Evolutionary conservation across 1,140 invertebrate genomes (phyloP).

Genomic region (Grapholita molesta): DNA sequence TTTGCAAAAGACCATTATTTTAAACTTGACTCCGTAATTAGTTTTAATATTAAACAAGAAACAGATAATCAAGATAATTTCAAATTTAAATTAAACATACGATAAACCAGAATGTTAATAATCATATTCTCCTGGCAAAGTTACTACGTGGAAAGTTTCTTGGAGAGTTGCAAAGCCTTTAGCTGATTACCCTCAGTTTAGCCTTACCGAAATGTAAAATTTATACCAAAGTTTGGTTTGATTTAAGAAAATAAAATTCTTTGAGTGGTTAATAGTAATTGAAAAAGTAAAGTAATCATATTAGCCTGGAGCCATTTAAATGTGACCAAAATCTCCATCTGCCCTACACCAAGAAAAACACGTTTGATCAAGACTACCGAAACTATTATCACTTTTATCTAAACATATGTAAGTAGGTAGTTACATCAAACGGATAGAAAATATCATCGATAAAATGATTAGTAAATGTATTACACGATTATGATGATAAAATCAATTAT

Average conservation of each 20-base stretch:
- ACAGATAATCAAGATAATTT: neutral
- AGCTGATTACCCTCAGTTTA: slow-evolving; percentile 36
- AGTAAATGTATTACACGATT: neutral
- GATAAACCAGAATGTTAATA: slow-evolving; percentile 14
- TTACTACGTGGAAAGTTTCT: slow-evolving; percentile 31
- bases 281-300: neutral
- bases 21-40: neutral
- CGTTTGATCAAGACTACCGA: too few relatives aligned
- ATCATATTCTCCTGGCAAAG: slow-evolving; percentile 14
- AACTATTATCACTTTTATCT: too few relatives aligned
- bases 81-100: slow-evolving; percentile 17
- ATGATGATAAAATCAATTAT: slow-evolving; percentile 31
- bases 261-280: neutral
- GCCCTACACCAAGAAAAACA: too few relatives aligned
- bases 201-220: slow-evolving; percentile 26
- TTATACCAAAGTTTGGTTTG: slow-evolving; percentile 24
- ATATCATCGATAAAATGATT: neutral
- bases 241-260: slow-evolving; percentile 19
- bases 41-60: neutral
- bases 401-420: too few relatives aligned
- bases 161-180: slow-evolving; percentile 26
- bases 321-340: too few relatives aligned
- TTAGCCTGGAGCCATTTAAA: too few relatives aligned
- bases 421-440: too few relatives aligned
- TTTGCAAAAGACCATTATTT: neutral